Base-by-base conservation (phyloP, 2,113 vertebrate species). In the Zootoca vivipara region DNA sequence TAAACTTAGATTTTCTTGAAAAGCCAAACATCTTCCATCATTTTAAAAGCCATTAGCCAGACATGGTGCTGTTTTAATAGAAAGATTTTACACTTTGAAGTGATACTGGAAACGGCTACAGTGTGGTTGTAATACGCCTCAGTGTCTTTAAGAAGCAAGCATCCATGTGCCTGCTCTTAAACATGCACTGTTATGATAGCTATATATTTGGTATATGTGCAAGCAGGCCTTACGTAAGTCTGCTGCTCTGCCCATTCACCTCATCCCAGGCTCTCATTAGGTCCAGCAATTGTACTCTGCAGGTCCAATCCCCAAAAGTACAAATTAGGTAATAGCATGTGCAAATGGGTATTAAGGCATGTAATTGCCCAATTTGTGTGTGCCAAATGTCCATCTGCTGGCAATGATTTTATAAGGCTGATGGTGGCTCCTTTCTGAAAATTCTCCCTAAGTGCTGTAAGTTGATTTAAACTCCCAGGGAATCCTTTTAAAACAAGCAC, bases 41-140 rank as follows among this genome's bases (percentile, higher is more conserved):
- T 92, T 94, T 94, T 87, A 94, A 96, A 95, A 93, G 38, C 10
- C 89, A 78, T 95, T 94, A 92, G 26, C 81, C 74, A 91, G 52
- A 38, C 94, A 80, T 24, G 85, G 83, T 78, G n/a, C 26, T 8
- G 85, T 92, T 96, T 95, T 93, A 96, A 89, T 67, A 91, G 93
- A 90, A 85, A 10, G 86, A 94, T 89, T 95, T 95, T 90, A 40
- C 83, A 75, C 90, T 89, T 86, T 0, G 0, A 90, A 92, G 86
- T 90, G 92, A 86, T 5, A 84, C 86, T 40, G 78, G 87, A 85
- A 93, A 72, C 0, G 72, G 70, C 87, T 94, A 87, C 89, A 82
- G 78, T 95, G 82, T 91, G 82, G 85, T 46, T 92, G 84, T 78
- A 83, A 67, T 92, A 83, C 89, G 69, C 58, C 89, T 87, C 84